phyloP scores from a whole-genome alignment of 2,113 vertebrate species.

The Alces alces region DNA sequence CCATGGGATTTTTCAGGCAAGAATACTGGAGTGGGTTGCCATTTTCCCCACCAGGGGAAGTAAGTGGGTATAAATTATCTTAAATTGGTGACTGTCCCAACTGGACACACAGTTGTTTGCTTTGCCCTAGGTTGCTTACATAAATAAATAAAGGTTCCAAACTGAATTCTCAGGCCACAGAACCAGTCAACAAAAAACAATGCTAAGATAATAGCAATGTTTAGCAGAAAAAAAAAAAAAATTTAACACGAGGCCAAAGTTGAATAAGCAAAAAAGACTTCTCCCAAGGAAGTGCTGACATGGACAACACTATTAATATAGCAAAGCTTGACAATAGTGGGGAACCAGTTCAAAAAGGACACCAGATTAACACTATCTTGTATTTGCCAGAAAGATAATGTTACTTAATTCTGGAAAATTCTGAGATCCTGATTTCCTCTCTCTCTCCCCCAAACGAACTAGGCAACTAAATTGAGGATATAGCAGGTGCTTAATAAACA shows the following conservation, averaged over 20 bases:
- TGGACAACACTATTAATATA: not conserved
- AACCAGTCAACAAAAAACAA: not conserved
- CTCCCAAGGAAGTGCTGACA: conserved; percentile 54
- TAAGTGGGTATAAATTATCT: conserved; percentile 14
- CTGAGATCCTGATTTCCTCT: not conserved
- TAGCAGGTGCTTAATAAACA: not conserved
- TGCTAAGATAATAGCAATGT: conserved; percentile 40
- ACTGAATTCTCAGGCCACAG: conserved; percentile 36
- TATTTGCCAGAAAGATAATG: not conserved
- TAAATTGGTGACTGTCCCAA: not conserved
- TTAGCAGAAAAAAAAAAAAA: conserved; percentile 18
- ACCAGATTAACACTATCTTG: not conserved
- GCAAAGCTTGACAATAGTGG: not conserved
- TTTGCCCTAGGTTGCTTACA: not conserved
- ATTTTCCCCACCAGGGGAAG: not conserved
- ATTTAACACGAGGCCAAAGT: conserved; percentile 43
- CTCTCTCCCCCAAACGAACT: not conserved
- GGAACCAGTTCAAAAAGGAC: not conserved
- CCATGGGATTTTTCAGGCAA: not conserved
- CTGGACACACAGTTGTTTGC: not conserved
- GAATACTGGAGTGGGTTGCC: not conserved
- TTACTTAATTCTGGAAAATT: conserved; percentile 33
- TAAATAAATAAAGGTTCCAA: not conserved
- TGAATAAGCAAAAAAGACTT: conserved; percentile 52
- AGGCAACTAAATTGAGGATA: not conserved